Evolutionary conservation across 1,140 invertebrate species (phyloP), one percentile per base, ranked within the genome.

Genomic region (Oryctes rhinoceros): DNA sequence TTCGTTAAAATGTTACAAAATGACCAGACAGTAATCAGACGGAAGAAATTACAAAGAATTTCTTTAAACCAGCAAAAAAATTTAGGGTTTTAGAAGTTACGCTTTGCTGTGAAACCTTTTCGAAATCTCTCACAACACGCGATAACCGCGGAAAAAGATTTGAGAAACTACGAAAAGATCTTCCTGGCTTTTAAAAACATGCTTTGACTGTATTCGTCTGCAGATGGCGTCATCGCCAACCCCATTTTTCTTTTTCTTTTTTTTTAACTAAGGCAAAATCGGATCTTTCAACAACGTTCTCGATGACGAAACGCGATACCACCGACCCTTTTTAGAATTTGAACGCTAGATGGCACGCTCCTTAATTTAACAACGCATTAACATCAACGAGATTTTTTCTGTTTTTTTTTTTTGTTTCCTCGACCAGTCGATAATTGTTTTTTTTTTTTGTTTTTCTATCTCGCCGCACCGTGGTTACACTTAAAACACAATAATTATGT

Each of bases 251-350:
- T 44, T 44, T 44, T 10, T 10, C 5, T 10, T 44, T 10, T 10
- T 44, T 10, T 44, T 67, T 44, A 86, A 86, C 85, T 85, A 87
- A 86, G 85, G 85, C 85, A 86, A 84, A 86, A 85, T 82, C 78
- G 84, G 84, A 84, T 80, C 79, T 78, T 79, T 15, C 15, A n/a
- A 59, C 4, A 53, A 59, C 13, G 18, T 59, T 59, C 53, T 59
- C 18, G 18, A 59, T 59, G 35, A 71, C 20, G 24, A 10, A 37
- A 71, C 65, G 24, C 81, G 81, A 85, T 81, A 82, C 83, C 84
- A 87, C 84, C 80, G 82, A 85, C 39, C 9, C 9, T 10, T 44
- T 87, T 87, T 86, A 86, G 86, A 87, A 87, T 86, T 86, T 24
- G 24, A 86, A 81, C 78, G 79, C 80, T 67, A 71, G 65, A 35